These are phyloP conservation scores for Ophiodon elongatus DNA, from an alignment of 2,113 vertebrate genomes.

Conservation along the genomic window DNA sequence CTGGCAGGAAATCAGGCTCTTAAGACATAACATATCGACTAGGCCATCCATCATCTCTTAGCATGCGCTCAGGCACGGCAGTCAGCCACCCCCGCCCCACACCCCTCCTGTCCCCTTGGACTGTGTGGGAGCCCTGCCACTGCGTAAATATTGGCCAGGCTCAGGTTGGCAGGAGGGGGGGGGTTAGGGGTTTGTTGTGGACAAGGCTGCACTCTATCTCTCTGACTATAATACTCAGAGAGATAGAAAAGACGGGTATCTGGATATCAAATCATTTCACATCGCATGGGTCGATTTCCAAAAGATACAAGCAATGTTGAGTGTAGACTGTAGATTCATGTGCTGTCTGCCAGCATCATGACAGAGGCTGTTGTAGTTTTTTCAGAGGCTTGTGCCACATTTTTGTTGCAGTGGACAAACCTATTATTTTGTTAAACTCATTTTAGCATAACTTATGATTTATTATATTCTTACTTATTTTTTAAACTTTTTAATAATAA, in stretches of 20 bases:
- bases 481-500: background rate
- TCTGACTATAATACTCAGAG: constrained; percentile 37
- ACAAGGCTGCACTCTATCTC: constrained; percentile 45
- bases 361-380: background rate
- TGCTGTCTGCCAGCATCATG: constrained; percentile 16
- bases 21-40: constrained; percentile 99
- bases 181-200: constrained; percentile 59
- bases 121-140: constrained; percentile 93
- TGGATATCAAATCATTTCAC: constrained; percentile 42
- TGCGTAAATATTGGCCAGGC: constrained; percentile 93
- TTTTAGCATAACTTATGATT: background rate
- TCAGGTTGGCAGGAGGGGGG: constrained; percentile 76
- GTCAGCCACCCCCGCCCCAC: constrained; percentile 77
- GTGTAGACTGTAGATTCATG: constrained; percentile 19
- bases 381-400: background rate
- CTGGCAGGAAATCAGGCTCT: constrained; percentile 99
- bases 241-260: constrained; percentile 79
- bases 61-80: constrained; percentile 91
- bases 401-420: background rate
- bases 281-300: constrained; percentile 26
- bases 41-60: constrained; percentile 99
- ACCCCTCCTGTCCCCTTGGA: constrained; percentile 74
- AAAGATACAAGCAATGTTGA: constrained; percentile 24
- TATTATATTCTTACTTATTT: background rate
- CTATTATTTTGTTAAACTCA: background rate